Conservation (phyloP, 2,888 invertebrate genomes). For the Tanaodytes sp. region DNA sequence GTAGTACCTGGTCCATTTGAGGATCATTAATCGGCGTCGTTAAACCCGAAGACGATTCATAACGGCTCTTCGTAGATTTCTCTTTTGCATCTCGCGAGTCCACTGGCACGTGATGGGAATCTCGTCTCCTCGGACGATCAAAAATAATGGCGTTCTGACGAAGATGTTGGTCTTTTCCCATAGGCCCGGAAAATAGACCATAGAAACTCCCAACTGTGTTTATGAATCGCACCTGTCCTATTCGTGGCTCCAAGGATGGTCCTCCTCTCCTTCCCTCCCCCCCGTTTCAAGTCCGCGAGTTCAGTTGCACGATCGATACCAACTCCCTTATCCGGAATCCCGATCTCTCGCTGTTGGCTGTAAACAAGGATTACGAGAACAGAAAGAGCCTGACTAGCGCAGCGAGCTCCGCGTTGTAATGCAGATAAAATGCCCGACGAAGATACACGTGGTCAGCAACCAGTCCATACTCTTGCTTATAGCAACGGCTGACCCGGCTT, state of each 20-base stretch:
- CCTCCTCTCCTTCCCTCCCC: constrained; percentile 46
- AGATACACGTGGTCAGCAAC: constrained; percentile 48
- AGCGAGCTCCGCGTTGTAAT: constrained; percentile 43
- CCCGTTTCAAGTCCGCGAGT: constrained; percentile 36
- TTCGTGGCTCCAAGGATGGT: constrained; percentile 22
- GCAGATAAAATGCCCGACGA: constrained; percentile 49
- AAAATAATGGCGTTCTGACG: too few species aligned
- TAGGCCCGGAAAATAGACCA: too few species aligned
- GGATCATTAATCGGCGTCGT: constrained; percentile 51
- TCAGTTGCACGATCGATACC: constrained; percentile 52
- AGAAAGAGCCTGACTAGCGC: constrained; percentile 52
- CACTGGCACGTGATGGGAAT: neutral
- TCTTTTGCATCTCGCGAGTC: constrained; percentile 34
- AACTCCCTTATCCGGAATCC: constrained; percentile 53
- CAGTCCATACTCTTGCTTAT: constrained; percentile 39
- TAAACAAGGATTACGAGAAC: constrained; percentile 56
- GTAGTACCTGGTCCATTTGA: constrained; percentile 46
- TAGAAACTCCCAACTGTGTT: constrained; percentile 14
- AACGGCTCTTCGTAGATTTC: constrained; percentile 41
- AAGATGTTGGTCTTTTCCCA: too few species aligned
- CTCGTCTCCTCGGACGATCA: too few species aligned
- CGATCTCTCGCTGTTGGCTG: constrained; percentile 53
- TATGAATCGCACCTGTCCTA: constrained; percentile 44
- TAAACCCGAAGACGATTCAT: constrained; percentile 47
- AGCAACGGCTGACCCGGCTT: constrained; percentile 41